These are phyloP conservation scores for Sparidentex hasta DNA, from an alignment of 2,797 vertebrate genomes.

Conservation along the genomic window DNA sequence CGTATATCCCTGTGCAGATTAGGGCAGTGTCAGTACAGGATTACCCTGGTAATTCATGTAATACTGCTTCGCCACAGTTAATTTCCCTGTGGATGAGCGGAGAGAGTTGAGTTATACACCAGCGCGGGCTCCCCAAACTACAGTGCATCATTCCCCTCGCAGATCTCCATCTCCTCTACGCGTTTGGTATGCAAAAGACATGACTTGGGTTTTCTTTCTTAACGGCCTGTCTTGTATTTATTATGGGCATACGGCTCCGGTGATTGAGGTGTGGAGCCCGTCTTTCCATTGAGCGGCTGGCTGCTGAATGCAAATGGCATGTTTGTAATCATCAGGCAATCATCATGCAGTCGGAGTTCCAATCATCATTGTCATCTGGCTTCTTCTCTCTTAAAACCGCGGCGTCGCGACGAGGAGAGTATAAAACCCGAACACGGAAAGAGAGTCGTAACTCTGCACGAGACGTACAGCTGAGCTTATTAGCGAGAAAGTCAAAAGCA, in stretches of 20 bases:
- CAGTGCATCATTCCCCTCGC: slow-evolving; percentile 56
- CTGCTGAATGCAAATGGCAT: slow-evolving; percentile 61
- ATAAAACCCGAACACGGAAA: slow-evolving; percentile 19
- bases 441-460: not conserved
- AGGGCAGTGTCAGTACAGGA: slow-evolving; percentile 77
- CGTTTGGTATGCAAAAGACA: slow-evolving; percentile 67
- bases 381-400: slow-evolving; percentile 28
- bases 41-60: slow-evolving; percentile 84
- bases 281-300: slow-evolving; percentile 42
- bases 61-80: slow-evolving; percentile 77
- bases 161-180: slow-evolving; percentile 39
- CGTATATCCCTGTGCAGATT: slow-evolving; percentile 74
- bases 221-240: slow-evolving; percentile 62
- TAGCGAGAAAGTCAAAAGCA: slow-evolving; percentile 30
- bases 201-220: slow-evolving; percentile 47
- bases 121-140: slow-evolving; percentile 58
- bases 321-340: slow-evolving; percentile 59
- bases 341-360: slow-evolving; percentile 32
- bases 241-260: slow-evolving; percentile 45
- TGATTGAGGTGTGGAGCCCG: slow-evolving; percentile 53
- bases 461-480: slow-evolving; percentile 26
- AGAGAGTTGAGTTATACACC: slow-evolving; percentile 65
- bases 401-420: slow-evolving; percentile 12
- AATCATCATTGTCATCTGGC: slow-evolving; percentile 53
- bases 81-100: slow-evolving; percentile 81